These are phyloP conservation scores for Suncus etruscus DNA, from an alignment of 2,113 vertebrate genomes.

Conservation along the genomic window DNA sequence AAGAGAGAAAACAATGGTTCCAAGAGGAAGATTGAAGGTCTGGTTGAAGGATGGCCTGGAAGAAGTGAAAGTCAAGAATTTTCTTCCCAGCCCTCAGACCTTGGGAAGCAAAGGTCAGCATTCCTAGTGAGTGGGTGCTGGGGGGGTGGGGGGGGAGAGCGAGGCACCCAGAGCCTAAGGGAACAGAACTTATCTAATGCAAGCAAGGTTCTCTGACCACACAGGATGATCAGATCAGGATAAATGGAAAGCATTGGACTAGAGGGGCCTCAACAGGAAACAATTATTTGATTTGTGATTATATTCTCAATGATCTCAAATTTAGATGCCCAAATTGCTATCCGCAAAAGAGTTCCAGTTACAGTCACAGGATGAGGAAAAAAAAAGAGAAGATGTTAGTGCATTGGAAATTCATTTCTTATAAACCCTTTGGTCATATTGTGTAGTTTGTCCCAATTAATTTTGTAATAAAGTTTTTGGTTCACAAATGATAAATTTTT, in stretches of 20 bases:
- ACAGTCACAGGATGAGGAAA: background rate
- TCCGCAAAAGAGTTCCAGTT: background rate
- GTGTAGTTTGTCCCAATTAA: background rate
- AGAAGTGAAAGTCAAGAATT: background rate
- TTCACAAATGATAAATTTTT: background rate
- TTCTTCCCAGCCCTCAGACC: background rate
- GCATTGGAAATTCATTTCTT: background rate
- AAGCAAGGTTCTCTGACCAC: background rate
- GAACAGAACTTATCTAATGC: no score
- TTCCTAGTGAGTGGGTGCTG: background rate
- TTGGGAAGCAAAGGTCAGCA: background rate
- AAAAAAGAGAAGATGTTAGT: background rate
- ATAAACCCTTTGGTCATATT: background rate
- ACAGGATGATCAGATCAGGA: rapidly evolving
- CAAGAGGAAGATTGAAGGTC: background rate
- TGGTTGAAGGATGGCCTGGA: background rate
- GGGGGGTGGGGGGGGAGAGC: background rate
- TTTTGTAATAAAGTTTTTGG: background rate
- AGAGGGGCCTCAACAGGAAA: background rate
- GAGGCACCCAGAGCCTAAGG: background rate
- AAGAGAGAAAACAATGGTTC: background rate
- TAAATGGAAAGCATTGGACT: rapidly evolving
- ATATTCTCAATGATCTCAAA: background rate
- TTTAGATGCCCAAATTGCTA: background rate
- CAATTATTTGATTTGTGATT: background rate